phyloP scores from a whole-genome alignment of 1,140 invertebrate species.

The Cotesia typhae region DNA sequence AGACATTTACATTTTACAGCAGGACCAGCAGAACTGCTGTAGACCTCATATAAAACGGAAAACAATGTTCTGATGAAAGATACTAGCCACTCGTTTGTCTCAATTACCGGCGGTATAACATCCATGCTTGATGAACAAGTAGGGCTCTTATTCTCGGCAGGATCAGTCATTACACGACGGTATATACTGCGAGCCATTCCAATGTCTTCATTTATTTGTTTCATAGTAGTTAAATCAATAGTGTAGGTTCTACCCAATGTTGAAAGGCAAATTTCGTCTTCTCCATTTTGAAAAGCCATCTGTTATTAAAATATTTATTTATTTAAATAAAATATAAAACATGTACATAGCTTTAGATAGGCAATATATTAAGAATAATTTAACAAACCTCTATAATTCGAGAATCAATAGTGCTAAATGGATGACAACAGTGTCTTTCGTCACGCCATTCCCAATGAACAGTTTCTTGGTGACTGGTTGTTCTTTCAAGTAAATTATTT shows the following conservation, averaged over 20 bases:
- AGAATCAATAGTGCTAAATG: slow-evolving; percentile 78
- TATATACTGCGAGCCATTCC: slow-evolving; percentile 92
- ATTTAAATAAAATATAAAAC: too few relatives aligned
- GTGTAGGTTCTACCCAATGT: slow-evolving; percentile 93
- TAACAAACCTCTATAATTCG: slow-evolving; percentile 79
- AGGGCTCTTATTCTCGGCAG: slow-evolving; percentile 61
- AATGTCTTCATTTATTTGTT: slow-evolving; percentile 98
- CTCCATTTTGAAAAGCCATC: slow-evolving; percentile 90
- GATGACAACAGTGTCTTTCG: slow-evolving; percentile 79
- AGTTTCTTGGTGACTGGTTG: slow-evolving; percentile 77
- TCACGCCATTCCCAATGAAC: slow-evolving; percentile 97
- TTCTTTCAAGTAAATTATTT: slow-evolving; percentile 83
- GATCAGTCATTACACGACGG: slow-evolving; percentile 69
- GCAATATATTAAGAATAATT: background rate
- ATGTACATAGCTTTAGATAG: too few relatives aligned
- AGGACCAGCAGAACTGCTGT: slow-evolving; percentile 96
- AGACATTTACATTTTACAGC: slow-evolving; percentile 96
- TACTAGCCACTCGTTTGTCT: slow-evolving; percentile 64
- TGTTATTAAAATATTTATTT: slow-evolving; percentile 61
- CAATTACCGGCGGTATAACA: slow-evolving; percentile 62
- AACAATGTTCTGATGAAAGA: slow-evolving; percentile 90
- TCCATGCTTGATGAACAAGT: slow-evolving; percentile 62
- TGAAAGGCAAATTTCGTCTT: slow-evolving; percentile 93
- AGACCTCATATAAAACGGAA: slow-evolving; percentile 93
- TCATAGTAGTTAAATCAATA: slow-evolving; percentile 96